These are phyloP conservation scores for Papilio helenus DNA, from an alignment of 1,140 invertebrate species.

Conservation along the genomic window DNA sequence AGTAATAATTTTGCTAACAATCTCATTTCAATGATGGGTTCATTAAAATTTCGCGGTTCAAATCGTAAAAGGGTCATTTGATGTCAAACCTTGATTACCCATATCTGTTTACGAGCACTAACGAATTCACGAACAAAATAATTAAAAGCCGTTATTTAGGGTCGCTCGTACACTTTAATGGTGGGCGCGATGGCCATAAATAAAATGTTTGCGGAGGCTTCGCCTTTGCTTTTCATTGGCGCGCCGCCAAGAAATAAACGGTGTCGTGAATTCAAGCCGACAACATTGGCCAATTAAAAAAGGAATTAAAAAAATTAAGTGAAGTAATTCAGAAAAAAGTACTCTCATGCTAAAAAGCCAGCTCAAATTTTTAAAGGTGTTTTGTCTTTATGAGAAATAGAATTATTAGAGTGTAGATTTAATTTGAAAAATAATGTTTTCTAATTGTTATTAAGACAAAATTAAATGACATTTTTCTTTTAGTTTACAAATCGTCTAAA, in stretches of 20 bases:
- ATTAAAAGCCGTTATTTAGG: constrained; percentile 26
- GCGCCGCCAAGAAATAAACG: constrained; percentile 16
- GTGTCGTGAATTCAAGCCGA: background rate
- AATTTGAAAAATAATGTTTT: background rate
- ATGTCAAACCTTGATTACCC: background rate
- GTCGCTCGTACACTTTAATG: constrained; percentile 12
- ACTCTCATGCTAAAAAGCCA: background rate
- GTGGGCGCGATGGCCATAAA: constrained; percentile 20
- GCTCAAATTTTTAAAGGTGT: background rate
- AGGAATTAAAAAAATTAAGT: constrained; percentile 2
- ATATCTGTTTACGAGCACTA: constrained; percentile 1
- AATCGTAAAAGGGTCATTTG: background rate
- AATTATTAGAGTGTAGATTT: background rate
- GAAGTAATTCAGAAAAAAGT: background rate
- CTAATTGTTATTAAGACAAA: too few relatives aligned
- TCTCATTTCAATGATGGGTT: constrained; percentile 13
- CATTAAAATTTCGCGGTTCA: background rate
- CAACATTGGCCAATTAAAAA: constrained; percentile 23
- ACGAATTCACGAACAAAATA: constrained; percentile 15
- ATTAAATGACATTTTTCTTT: too few relatives aligned
- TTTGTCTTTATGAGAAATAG: background rate
- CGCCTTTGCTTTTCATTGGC: constrained; percentile 30
- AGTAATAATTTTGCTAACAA: background rate
- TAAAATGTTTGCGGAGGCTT: constrained; percentile 30
- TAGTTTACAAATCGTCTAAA: background rate